phyloP scores from a whole-genome alignment of 2,888 invertebrate genomes.

The Drosophila diplacantha region DNA sequence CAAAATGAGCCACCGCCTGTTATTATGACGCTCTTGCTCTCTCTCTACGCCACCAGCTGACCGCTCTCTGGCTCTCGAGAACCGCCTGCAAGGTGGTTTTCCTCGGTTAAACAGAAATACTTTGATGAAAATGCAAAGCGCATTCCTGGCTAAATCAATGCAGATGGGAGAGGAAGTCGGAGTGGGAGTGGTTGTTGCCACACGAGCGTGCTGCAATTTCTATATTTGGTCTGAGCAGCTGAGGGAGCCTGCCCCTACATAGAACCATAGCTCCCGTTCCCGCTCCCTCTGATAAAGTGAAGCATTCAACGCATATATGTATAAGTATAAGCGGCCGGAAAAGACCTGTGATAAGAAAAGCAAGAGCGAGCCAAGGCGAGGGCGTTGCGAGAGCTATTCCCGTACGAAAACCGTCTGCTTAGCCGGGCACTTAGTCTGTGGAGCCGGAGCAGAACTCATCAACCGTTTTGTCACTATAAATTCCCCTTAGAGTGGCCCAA shows the following conservation, averaged over 20 bases:
- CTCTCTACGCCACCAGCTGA: constrained; percentile 5
- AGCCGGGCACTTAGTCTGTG: constrained; percentile 6
- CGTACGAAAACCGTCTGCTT: constrained; percentile 2
- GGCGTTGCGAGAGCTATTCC: constrained; percentile 6
- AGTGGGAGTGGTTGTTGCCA: constrained; percentile 16
- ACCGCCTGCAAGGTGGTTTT: constrained; percentile 57
- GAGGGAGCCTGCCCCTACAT: too few relatives aligned
- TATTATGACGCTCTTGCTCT: constrained; percentile 13
- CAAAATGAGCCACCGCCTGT: constrained; percentile 49
- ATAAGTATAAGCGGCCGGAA: constrained; percentile 47
- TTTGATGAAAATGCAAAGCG: constrained; percentile 29
- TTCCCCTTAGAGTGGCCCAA: constrained; percentile 1
- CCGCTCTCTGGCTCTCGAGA: background rate
- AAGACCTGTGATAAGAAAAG: constrained; percentile 51
- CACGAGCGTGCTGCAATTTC: constrained; percentile 42
- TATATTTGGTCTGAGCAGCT: constrained; percentile 61
- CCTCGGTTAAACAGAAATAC: constrained; percentile 48
- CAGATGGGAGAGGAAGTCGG: constrained; percentile 26
- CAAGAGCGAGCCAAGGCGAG: constrained; percentile 1
- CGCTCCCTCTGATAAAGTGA: constrained; percentile 30
- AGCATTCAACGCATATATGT: background rate
- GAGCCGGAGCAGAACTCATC: constrained; percentile 12
- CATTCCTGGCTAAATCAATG: constrained; percentile 42
- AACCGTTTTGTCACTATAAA: constrained; percentile 22
- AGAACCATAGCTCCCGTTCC: background rate